Evolutionary conservation across 2,888 invertebrate species (phyloP).

Genomic region (Dromius quadrimaculatus): DNA sequence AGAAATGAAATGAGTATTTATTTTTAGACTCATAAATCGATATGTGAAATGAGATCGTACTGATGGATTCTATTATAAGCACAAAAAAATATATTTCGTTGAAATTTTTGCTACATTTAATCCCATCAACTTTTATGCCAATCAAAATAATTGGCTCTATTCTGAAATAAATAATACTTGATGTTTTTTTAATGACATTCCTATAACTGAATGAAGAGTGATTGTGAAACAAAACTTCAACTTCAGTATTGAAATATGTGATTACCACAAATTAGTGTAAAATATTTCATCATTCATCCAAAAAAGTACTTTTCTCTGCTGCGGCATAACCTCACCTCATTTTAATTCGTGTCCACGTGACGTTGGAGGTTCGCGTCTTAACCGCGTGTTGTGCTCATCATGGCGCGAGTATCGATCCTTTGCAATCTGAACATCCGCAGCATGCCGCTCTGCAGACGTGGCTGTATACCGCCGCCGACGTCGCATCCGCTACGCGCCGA

Average conservation of each 20-base stretch:
- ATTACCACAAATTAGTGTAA: no score
- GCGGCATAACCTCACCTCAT: background rate
- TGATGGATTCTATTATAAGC: background rate
- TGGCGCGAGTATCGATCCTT: conserved; percentile 45
- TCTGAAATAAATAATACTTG: no score
- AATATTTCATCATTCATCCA: no score
- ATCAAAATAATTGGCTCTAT: no score
- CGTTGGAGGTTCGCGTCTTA: conserved; percentile 30
- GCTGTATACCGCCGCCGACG: conserved; percentile 17
- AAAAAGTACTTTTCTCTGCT: no score
- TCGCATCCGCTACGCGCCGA: background rate
- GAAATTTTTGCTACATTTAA: no score
- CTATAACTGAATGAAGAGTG: no score
- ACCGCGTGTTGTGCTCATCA: conserved; percentile 39
- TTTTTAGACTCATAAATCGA: conserved; percentile 27
- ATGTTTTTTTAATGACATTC: no score
- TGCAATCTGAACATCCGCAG: conserved; percentile 52
- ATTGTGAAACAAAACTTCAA: no score
- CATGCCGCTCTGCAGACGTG: conserved; percentile 51
- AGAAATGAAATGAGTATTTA: conserved; percentile 29
- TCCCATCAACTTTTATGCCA: no score
- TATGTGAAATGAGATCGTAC: conserved; percentile 27
- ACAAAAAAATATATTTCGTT: no score
- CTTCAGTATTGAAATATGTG: no score
- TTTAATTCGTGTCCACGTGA: background rate